Percentiles rank a stretch among this genome's conserved stretches.
Evolutionary conservation across 2,797 vertebrate species (phyloP).

Genomic region (Oryzias dopingdopingensis): DNA sequence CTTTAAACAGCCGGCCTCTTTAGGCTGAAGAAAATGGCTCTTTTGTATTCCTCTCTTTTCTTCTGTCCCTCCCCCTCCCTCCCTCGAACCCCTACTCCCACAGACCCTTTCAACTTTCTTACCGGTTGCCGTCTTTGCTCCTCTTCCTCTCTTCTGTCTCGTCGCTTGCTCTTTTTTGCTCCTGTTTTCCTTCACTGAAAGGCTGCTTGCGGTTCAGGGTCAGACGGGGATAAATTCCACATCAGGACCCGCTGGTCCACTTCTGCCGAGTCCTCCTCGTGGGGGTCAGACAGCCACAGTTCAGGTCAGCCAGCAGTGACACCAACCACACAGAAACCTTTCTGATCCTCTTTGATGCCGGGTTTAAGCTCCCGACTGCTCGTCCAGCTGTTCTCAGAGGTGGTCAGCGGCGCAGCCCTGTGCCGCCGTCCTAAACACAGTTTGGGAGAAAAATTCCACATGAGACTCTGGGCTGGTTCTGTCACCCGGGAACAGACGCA

Average conservation of each 20-base stretch:
- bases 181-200: slow-evolving; percentile 62
- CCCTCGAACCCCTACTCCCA: slow-evolving; percentile 12
- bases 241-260: slow-evolving; percentile 50
- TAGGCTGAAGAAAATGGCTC: slow-evolving; percentile 51
- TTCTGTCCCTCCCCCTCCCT: slow-evolving; percentile 20
- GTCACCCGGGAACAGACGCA: no score
- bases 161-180: slow-evolving; percentile 58
- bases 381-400: slow-evolving; percentile 13
- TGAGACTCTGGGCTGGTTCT: not conserved
- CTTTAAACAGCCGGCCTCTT: slow-evolving; percentile 27
- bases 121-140: slow-evolving; percentile 56
- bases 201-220: slow-evolving; percentile 61
- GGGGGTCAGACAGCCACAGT: slow-evolving; percentile 5
- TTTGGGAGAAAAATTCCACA: no score
- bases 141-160: slow-evolving; percentile 47
- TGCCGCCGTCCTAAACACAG: no score
- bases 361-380: slow-evolving; percentile 3
- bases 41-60: slow-evolving; percentile 59
- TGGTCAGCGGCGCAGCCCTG: no score
- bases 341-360: slow-evolving; percentile 19
- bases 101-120: slow-evolving; percentile 63
- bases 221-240: slow-evolving; percentile 76
- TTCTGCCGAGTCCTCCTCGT: slow-evolving; percentile 32
- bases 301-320: slow-evolving; percentile 12
- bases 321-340: slow-evolving; percentile 12